A percentile compares a stretch with the other conserved stretches of the same genome.
phyloP scores from a whole-genome alignment of 2,888 invertebrate genomes.

The Syritta pipiens region DNA sequence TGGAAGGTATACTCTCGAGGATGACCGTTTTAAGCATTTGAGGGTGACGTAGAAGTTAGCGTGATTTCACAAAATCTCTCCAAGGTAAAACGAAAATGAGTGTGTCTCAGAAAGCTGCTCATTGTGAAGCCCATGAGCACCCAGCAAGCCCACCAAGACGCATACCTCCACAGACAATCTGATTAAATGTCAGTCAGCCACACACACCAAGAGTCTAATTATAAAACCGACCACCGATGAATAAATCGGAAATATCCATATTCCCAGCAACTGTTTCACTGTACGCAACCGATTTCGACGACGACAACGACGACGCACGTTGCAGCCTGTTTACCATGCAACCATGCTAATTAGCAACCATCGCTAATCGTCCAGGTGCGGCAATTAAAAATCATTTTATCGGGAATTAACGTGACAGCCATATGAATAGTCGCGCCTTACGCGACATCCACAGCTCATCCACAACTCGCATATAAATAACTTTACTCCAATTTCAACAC shows the following conservation, averaged over 20 bases:
- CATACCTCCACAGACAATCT: too few species aligned
- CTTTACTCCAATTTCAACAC: slow-evolving; percentile 69
- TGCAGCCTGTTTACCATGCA: slow-evolving; percentile 18
- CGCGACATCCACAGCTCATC: slow-evolving; percentile 68
- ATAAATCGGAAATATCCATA: slow-evolving; percentile 63
- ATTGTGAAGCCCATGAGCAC: too few species aligned
- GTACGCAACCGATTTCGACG: slow-evolving; percentile 35
- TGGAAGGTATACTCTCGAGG: too few species aligned
- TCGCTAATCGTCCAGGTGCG: slow-evolving; percentile 64
- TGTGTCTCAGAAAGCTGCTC: too few species aligned
- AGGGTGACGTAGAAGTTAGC: too few species aligned
- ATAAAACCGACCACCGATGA: slow-evolving; percentile 51
- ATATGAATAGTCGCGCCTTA: slow-evolving; percentile 63
- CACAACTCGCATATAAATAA: slow-evolving; percentile 55
- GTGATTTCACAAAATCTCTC: too few species aligned
- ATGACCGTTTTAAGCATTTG: too few species aligned
- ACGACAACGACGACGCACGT: too few species aligned
- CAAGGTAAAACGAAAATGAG: too few species aligned
- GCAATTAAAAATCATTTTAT: slow-evolving; percentile 69
- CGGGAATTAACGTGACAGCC: slow-evolving; percentile 56
- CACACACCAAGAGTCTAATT: too few species aligned
- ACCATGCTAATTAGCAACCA: slow-evolving; percentile 54
- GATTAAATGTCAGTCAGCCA: too few species aligned
- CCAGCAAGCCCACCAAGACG: too few species aligned
- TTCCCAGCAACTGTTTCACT: slow-evolving; percentile 43